Percentiles rank a stretch among this genome's conserved stretches.
Evolutionary conservation across 1,140 invertebrate genomes (phyloP).

Genomic region (Idris sp.): DNA sequence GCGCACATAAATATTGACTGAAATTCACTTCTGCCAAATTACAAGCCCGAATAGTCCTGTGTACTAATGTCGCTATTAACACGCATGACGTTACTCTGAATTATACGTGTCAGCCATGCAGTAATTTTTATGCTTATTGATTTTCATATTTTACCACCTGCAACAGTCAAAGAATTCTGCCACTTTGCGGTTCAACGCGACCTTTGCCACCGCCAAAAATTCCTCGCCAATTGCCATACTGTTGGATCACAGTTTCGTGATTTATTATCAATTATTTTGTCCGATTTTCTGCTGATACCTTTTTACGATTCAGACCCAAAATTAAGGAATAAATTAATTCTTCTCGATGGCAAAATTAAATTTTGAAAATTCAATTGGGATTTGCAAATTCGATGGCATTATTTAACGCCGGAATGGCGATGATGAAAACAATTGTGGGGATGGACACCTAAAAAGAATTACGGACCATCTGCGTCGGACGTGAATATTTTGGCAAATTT

Average conservation of each 20-base stretch:
- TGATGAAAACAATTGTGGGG: constrained; percentile 51
- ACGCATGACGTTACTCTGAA: constrained; percentile 55
- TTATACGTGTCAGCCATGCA: constrained; percentile 72
- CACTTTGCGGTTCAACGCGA: constrained; percentile 48
- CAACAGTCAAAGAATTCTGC: constrained; percentile 1
- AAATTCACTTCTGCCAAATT: constrained; percentile 72
- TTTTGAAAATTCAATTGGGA: too few species aligned
- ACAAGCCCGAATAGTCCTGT: constrained; percentile 64
- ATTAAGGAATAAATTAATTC: too few species aligned
- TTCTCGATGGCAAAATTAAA: too few species aligned
- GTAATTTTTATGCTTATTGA: constrained; percentile 78
- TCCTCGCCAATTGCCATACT: not conserved
- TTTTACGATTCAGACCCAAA: too few species aligned
- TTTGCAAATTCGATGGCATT: constrained; percentile 38
- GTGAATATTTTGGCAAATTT: constrained; percentile 73
- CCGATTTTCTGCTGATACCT: not conserved
- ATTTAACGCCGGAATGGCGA: too few species aligned
- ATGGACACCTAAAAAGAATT: constrained; percentile 64
- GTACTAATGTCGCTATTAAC: constrained; percentile 75
- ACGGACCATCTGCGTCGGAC: constrained; percentile 68
- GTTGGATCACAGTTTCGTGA: constrained; percentile 20
- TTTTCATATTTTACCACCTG: constrained; percentile 77
- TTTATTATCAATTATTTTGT: constrained; percentile 28
- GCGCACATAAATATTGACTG: constrained; percentile 72
- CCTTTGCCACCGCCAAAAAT: constrained; percentile 24